Evolutionary conservation across 2,797 vertebrate species (phyloP).

Genomic region (Acanthornis magna): DNA sequence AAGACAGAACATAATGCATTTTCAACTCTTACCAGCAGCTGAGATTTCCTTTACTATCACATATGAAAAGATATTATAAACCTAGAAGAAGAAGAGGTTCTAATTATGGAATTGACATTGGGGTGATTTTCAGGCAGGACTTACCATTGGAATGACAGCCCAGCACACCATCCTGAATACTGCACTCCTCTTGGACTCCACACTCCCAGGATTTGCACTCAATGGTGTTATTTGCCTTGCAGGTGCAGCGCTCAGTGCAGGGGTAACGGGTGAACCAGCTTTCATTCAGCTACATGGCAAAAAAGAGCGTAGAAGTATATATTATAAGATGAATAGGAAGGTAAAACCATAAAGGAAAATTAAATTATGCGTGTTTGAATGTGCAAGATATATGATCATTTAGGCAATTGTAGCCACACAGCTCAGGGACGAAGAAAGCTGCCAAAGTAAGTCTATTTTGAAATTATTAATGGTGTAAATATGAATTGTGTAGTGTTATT

Average conservation of each 20-base stretch:
- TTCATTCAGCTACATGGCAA: slow-evolving; percentile 75
- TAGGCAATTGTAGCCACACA: background rate
- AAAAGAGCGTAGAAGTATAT: background rate
- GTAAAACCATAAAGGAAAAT: background rate
- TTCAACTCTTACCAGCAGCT: background rate
- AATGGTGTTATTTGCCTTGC: slow-evolving; percentile 68
- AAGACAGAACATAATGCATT: background rate
- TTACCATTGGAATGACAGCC: slow-evolving; percentile 84
- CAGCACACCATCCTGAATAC: slow-evolving; percentile 80
- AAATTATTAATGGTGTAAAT: background rate
- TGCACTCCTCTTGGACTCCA: slow-evolving; percentile 82
- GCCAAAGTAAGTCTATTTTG: background rate
- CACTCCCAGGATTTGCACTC: slow-evolving; percentile 83
- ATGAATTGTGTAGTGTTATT: background rate
- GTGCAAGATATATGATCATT: background rate
- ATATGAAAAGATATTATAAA: background rate
- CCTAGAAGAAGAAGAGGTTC: background rate
- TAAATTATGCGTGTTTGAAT: background rate
- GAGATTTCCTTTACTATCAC: background rate
- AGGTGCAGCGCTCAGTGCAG: slow-evolving; percentile 85
- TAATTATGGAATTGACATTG: background rate
- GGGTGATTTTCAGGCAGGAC: background rate
- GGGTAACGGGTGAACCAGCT: slow-evolving; percentile 80
- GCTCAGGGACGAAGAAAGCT: background rate
- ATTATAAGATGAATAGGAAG: background rate